Conservation (phyloP, 2,113 vertebrate species). For the Siniperca chuatsi region DNA sequence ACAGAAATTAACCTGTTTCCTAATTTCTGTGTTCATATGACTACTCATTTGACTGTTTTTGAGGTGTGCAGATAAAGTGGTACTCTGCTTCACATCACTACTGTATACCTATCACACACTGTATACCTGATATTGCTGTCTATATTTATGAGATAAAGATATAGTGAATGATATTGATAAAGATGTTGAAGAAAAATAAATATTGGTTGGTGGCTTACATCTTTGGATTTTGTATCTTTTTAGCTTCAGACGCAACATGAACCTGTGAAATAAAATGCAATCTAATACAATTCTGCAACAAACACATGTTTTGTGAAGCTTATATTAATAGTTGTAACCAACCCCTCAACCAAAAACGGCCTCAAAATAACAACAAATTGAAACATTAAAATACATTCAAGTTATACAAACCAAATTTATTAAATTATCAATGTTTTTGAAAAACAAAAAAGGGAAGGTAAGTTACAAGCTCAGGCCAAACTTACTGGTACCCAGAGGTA, state of each 20-base stretch:
- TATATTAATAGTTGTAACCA: not conserved
- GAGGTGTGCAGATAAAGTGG: slow-evolving; percentile 48
- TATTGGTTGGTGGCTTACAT: slow-evolving; percentile 32
- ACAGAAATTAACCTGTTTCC: slow-evolving; percentile 23
- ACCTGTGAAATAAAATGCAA: not conserved
- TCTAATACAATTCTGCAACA: not conserved
- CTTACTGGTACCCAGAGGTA: too few relatives aligned
- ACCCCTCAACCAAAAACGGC: not conserved
- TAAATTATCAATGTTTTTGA: not conserved
- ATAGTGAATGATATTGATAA: slow-evolving; percentile 24
- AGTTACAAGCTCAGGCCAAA: not conserved
- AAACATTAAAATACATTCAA: too few relatives aligned
- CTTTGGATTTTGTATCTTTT: slow-evolving; percentile 1
- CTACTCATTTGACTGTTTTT: slow-evolving; percentile 27
- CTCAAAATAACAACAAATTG: too few relatives aligned
- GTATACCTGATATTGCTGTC: slow-evolving; percentile 20
- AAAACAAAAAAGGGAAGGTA: not conserved
- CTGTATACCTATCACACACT: slow-evolving; percentile 18
- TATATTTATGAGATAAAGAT: slow-evolving; percentile 49
- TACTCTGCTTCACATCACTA: slow-evolving; percentile 22
- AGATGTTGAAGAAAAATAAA: slow-evolving; percentile 36
- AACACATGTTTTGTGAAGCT: not conserved
- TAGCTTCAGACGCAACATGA: not conserved
- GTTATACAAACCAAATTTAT: not conserved
- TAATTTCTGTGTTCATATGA: slow-evolving; percentile 17